Evolutionary conservation across 2,797 vertebrate genomes (phyloP).

Genomic region (Eulemur mongoz): DNA sequence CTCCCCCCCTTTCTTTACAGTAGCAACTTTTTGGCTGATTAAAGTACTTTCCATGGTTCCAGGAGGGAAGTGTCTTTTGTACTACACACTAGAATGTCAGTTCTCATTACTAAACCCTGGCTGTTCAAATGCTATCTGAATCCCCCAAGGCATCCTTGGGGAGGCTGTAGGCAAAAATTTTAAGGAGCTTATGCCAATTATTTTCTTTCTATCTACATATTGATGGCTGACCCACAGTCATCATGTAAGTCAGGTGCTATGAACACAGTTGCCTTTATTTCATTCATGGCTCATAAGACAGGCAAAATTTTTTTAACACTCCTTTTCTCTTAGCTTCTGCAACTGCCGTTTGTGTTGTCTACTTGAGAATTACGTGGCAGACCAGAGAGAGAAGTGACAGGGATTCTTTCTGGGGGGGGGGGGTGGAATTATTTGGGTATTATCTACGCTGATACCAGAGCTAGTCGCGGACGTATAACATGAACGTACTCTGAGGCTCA

Average conservation of each 20-base stretch:
- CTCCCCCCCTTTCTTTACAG: neutral
- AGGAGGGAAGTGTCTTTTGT: constrained; percentile 76
- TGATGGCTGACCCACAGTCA: constrained; percentile 66
- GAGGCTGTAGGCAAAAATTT: constrained; percentile 75
- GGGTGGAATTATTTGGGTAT: neutral
- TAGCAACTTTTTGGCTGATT: constrained; percentile 76
- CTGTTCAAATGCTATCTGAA: constrained; percentile 77
- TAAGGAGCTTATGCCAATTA: constrained; percentile 79
- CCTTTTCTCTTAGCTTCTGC: neutral
- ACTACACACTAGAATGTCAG: constrained; percentile 73
- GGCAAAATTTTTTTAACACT: neutral
- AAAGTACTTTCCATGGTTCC: constrained; percentile 71
- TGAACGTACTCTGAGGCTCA: neutral
- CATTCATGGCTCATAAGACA: constrained; percentile 49
- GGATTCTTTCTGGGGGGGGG: neutral
- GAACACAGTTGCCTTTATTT: constrained; percentile 63
- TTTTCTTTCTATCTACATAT: constrained; percentile 76
- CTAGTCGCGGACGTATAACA: neutral
- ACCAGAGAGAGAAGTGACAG: neutral
- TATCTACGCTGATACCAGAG: neutral
- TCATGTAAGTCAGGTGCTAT: constrained; percentile 57
- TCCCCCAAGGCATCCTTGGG: constrained; percentile 72
- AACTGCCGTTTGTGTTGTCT: constrained; percentile 16
- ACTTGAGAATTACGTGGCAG: neutral
- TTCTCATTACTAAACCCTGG: constrained; percentile 73